Percentiles rank a stretch among this genome's conserved stretches.
Conservation (phyloP, 1,140 invertebrate genomes). For the Zophobas atratus region DNA sequence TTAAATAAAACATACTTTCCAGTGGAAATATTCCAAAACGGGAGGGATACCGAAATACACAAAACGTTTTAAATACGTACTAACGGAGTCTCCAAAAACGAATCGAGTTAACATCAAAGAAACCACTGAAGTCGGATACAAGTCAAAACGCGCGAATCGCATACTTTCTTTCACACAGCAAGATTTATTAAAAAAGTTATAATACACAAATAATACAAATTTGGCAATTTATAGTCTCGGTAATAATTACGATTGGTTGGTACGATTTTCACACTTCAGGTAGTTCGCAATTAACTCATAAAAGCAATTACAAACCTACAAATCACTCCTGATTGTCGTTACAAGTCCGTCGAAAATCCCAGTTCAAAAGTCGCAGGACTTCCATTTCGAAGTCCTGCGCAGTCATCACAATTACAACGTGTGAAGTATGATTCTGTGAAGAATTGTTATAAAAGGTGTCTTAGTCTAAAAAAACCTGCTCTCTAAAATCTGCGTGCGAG, state of each 20-base stretch:
- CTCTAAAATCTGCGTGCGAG: slow-evolving; percentile 35
- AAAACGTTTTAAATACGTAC: no score
- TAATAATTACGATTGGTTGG: background rate
- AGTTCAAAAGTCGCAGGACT: background rate
- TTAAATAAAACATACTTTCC: no score
- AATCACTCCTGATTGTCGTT: slow-evolving; percentile 30
- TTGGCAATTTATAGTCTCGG: slow-evolving; percentile 4
- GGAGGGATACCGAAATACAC: no score
- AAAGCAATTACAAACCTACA: slow-evolving; percentile 9
- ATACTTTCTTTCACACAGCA: no score
- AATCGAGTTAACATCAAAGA: no score
- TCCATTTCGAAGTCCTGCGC: background rate
- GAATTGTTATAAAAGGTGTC: slow-evolving; percentile 39
- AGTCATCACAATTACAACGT: slow-evolving; percentile 12
- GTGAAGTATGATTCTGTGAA: slow-evolving; percentile 9
- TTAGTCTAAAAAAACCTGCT: slow-evolving; percentile 28
- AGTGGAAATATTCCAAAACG: no score
- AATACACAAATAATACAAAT: slow-evolving; percentile 3
- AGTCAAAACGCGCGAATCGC: no score
- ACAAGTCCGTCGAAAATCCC: slow-evolving; percentile 20
- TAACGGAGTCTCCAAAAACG: no score
- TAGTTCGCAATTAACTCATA: background rate
- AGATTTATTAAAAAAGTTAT: no score
- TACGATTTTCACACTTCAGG: no score
- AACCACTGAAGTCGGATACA: no score